Conservation (phyloP, 1,140 invertebrate species). For the Aphelenchoides avenae region DNA sequence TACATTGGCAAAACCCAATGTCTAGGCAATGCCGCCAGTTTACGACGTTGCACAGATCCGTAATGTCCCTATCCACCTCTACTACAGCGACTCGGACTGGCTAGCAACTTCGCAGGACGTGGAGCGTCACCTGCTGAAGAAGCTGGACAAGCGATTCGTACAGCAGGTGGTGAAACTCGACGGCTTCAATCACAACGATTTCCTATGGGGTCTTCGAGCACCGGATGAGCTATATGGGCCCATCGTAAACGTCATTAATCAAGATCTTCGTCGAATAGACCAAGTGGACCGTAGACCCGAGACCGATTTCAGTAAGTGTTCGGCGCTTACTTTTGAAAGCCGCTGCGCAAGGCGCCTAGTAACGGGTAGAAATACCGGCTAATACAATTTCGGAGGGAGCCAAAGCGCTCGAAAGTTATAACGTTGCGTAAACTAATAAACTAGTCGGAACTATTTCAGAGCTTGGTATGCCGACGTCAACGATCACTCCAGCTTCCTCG, state of each 20-base stretch:
- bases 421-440: too few species aligned
- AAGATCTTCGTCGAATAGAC: too few species aligned
- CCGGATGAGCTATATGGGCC: constrained; percentile 45
- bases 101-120: constrained; percentile 39
- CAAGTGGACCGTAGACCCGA: too few species aligned
- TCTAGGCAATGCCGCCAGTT: constrained; percentile 4
- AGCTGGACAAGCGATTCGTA: not conserved
- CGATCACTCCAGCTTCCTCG: too few species aligned
- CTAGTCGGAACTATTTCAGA: too few species aligned
- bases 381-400: too few species aligned
- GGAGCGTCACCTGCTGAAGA: constrained; percentile 26
- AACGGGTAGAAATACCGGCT: too few species aligned
- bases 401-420: too few species aligned
- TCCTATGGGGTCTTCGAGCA: constrained; percentile 48
- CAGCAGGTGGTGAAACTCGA: constrained; percentile 27
- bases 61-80: constrained; percentile 34
- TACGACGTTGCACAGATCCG: constrained; percentile 24
- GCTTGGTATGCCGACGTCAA: too few species aligned
- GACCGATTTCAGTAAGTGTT: too few species aligned
- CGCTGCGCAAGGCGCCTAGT: too few species aligned
- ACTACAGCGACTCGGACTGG: constrained; percentile 44
- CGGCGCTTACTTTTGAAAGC: too few species aligned
- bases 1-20: not conserved
- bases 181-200: constrained; percentile 52
- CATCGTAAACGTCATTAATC: constrained; percentile 35